Percentiles rank a stretch among this genome's conserved stretches.
Conservation (phyloP, 2,113 vertebrate species). For the Eonycteris spelaea region DNA sequence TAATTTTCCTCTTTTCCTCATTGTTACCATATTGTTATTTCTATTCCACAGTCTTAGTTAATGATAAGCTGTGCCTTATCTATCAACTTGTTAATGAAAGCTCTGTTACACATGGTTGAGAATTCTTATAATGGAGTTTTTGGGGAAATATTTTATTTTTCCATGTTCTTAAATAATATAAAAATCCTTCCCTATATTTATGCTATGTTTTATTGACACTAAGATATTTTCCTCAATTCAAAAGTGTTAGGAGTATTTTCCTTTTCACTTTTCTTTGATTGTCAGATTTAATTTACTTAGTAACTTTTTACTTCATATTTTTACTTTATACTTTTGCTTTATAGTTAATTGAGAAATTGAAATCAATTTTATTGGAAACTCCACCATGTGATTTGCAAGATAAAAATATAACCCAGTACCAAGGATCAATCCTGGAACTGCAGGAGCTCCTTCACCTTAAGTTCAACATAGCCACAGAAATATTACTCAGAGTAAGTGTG, state of each 20-base stretch:
- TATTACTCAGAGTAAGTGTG: slow-evolving; percentile 88
- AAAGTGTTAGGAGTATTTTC: background rate
- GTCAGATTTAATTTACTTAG: background rate
- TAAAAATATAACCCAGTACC: slow-evolving; percentile 74
- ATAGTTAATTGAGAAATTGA: slow-evolving; percentile 89
- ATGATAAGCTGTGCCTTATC: background rate
- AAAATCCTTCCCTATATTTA: background rate
- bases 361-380: slow-evolving; percentile 82
- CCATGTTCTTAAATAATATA: background rate
- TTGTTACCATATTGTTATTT: background rate
- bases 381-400: slow-evolving; percentile 68
- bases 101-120: background rate
- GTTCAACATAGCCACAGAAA: slow-evolving; percentile 82
- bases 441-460: slow-evolving; percentile 86
- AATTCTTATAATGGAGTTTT: background rate
- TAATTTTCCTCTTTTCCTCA: background rate
- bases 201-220: background rate
- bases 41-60: background rate
- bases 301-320: slow-evolving; percentile 64
- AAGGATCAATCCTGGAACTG: slow-evolving; percentile 81
- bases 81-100: background rate
- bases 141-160: background rate
- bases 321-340: slow-evolving; percentile 36
- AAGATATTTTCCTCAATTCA: background rate
- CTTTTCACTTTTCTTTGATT: background rate